Percentiles rank a stretch among this genome's conserved stretches.
Evolutionary conservation across 1,140 invertebrate species (phyloP).

Genomic region (Apis cerana): DNA sequence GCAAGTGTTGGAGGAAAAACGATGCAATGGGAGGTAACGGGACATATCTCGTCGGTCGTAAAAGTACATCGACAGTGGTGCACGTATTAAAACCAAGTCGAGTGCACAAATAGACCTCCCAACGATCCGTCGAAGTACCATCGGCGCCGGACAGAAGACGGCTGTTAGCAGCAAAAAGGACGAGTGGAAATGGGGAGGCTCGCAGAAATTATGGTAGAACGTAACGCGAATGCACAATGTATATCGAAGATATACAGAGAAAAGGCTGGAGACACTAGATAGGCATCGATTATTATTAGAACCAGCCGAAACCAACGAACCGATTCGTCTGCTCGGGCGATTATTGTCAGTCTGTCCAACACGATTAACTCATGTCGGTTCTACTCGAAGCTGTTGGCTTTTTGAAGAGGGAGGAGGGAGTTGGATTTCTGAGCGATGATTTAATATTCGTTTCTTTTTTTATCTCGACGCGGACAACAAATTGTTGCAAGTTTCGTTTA

Average conservation of each 20-base stretch:
- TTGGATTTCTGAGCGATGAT: too few relatives aligned
- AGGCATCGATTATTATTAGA: conserved; percentile 67
- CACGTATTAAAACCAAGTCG: conserved; percentile 50
- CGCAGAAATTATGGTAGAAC: conserved; percentile 45
- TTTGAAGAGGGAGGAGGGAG: too few relatives aligned
- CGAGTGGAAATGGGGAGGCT: neutral
- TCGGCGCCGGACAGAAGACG: conserved; percentile 40
- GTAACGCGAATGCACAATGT: conserved; percentile 7
- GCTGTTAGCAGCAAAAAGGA: conserved; percentile 35
- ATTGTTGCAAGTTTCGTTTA: neutral
- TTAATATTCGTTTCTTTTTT: too few relatives aligned
- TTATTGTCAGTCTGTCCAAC: conserved; percentile 24
- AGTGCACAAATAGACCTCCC: conserved; percentile 55
- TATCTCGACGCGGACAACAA: neutral
- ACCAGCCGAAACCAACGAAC: conserved; percentile 47
- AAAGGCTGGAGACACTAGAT: conserved; percentile 53
- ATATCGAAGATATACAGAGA: conserved; percentile 51
- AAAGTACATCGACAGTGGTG: conserved; percentile 11
- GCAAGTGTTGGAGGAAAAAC: neutral
- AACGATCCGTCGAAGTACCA: conserved; percentile 51
- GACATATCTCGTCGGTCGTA: conserved; percentile 13
- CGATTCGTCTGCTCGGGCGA: conserved; percentile 31
- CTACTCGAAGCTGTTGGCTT: neutral
- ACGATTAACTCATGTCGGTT: neutral
- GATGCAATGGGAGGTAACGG: neutral